Evolutionary conservation across 1,140 invertebrate species (phyloP), one percentile per base, ranked within the genome.

Genomic region (Ladona fulva): DNA sequence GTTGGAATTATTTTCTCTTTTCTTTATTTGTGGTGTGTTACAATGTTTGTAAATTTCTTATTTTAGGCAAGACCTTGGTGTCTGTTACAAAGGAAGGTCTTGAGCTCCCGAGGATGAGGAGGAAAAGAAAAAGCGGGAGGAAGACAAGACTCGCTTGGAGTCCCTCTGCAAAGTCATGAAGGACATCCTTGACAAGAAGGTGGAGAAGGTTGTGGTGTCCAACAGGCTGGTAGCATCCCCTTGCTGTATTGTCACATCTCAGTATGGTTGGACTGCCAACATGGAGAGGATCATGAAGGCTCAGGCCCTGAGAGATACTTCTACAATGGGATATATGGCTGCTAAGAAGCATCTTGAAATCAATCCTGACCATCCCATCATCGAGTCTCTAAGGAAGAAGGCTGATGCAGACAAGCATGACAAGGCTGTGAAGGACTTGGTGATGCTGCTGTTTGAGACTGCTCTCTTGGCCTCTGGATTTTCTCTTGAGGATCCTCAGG

Each of bases 281-380:
- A 99, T 99, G 97, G 98, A 99, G 84, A 91, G 97, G 78, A 99
- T 99, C 86, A 99, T 99, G 97, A 99, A 99, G 85, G 97, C 97
- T 0, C 96, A 98, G 85, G 96, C 96, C 44, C 89, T 98, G 0
- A 87, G 95, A 25, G 97, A 99, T 82, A 94, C 95, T 0, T 95
- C 94, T 22, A 98, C 97, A 77, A 97, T 99, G 96, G 95, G 96
- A 75, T 99, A 99, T 88, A 99, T 99, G 97, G 93, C 96, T 19
- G 96, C 96, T 74, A 95, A 95, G 86, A 99, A 99, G 85, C 95
- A 98, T 81, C 87, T 99, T 7, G 97, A 99, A 87, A 96, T 99
- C 84, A 99, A 99, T 85, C 97, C 97, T 19, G 96, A 99, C 83
- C 97, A 99, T 87, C 88, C 96, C 10, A 96, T 99, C 82, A 90